Base-by-base conservation (phyloP, 1,140 invertebrate genomes). In the Heterodera schachtii region DNA sequence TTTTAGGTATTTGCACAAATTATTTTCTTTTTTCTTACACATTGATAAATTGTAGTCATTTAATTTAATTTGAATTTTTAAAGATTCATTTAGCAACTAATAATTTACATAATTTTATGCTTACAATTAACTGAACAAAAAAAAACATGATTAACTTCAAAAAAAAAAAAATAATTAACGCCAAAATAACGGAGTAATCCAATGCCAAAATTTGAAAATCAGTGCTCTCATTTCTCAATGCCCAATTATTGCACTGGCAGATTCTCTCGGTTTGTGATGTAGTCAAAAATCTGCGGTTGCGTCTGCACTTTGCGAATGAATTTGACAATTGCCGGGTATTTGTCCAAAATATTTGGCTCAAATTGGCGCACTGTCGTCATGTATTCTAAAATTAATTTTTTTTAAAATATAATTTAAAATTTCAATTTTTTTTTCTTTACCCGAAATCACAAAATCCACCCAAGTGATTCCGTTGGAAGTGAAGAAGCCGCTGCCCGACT, bases 401-500 rank as follows among this genome's bases (percentile, higher is more conserved):
- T 60, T 60, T 16, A 16, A 16, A 16, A 60, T 60, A 16, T 1
- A 16, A 60, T 60, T 11, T 11, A 19, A 16, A 2, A 31, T 31
- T 31, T 31, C 0, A 31, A 31, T 31, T 31, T 31, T 31, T 31
- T 31, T 31, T 31, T 64, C 0, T n/a, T 46, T 75, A 80, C 79
- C 81, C 43, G 80, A 49, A 73, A 82, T 75, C 13, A 82, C 81
- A 75, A 82, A 82, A 21, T 82, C 81, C 9, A 75, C 75, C 81
- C 81, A 82, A 21, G 81, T 82, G 60, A 82, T 52, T 19, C 81
- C 81, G 70, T 67, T 83, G 11, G 49, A 41, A 13, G 73, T 60
- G 47, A 82, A 82, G 41, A 82, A 82, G 46, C 81, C 81, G 74
- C 78, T 69, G 41, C 81, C 81, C 21, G 81, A 82, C n/a, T 82